phyloP scores from a whole-genome alignment of 2,797 vertebrate species.

The Dendrocincla tyrannina region DNA sequence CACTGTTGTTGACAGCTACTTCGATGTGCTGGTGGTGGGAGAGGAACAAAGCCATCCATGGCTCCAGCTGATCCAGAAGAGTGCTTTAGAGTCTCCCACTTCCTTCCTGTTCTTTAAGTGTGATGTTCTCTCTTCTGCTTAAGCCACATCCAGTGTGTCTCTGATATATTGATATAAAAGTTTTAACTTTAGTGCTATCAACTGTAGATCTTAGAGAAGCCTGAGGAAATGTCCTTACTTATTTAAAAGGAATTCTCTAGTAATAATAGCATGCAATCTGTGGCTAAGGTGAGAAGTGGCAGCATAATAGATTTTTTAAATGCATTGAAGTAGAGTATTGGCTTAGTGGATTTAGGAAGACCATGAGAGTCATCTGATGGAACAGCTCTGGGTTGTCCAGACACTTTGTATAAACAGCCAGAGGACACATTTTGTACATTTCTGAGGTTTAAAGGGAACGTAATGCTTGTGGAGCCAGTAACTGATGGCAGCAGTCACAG shows the following conservation, averaged over 20 bases:
- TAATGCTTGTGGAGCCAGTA: background rate
- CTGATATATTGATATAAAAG: background rate
- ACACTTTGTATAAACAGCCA: background rate
- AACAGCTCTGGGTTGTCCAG: background rate
- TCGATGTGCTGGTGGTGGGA: background rate
- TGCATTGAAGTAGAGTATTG: background rate
- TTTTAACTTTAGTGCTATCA: background rate
- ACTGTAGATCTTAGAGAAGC: background rate
- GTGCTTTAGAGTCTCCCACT: background rate
- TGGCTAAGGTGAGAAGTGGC: background rate
- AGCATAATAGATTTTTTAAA: background rate
- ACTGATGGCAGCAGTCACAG: background rate
- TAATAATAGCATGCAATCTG: background rate
- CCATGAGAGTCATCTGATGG: background rate
- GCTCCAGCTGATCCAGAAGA: background rate
- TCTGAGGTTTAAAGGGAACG: background rate
- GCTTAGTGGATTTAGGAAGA: background rate
- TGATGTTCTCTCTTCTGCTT: background rate
- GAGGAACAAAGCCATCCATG: background rate
- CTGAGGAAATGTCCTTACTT: background rate
- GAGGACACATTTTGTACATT: background rate
- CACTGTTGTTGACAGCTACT: background rate
- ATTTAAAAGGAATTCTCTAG: background rate
- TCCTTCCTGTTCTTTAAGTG: fast-evolving
- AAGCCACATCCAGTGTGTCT: background rate